A percentile compares a stretch with the other conserved stretches of the same genome.
Evolutionary conservation across 2,797 vertebrate genomes (phyloP).

Genomic region (Semotilus atromaculatus): DNA sequence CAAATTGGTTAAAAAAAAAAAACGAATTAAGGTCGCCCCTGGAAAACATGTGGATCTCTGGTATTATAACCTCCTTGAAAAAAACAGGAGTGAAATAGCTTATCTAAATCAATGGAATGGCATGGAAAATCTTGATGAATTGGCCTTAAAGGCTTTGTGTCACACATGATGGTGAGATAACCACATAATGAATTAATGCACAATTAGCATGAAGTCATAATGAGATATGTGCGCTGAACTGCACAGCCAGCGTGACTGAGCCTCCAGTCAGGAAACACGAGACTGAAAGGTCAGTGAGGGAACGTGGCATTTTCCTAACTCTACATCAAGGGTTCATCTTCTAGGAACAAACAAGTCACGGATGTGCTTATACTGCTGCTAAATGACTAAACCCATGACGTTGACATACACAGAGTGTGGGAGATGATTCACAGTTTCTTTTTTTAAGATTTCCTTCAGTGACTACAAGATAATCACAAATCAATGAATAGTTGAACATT

Average conservation of each 20-base stretch:
- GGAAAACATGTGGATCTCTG: neutral
- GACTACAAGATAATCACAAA: constrained; percentile 5
- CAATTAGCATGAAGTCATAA: constrained; percentile 54
- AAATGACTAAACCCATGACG: constrained; percentile 16
- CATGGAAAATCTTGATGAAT: constrained; percentile 23
- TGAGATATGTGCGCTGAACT: constrained; percentile 49
- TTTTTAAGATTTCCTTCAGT: neutral
- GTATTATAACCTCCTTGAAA: neutral
- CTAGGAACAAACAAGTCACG: constrained; percentile 6
- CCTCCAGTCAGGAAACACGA: constrained; percentile 45
- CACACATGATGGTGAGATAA: constrained; percentile 48
- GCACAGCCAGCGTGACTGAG: constrained; percentile 14
- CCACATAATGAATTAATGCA: constrained; percentile 49
- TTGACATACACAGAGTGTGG: neutral
- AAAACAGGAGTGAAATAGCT: neutral
- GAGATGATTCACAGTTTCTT: neutral
- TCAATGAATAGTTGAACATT: neutral
- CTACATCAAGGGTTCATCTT: constrained; percentile 29
- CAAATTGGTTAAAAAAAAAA: no score
- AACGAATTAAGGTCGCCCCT: neutral
- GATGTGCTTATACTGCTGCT: constrained; percentile 3
- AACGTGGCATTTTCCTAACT: constrained; percentile 57
- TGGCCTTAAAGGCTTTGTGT: constrained; percentile 47
- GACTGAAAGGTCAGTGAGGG: constrained; percentile 65
- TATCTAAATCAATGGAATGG: neutral